A percentile compares a stretch with the other conserved stretches of the same genome.
phyloP scores from a whole-genome alignment of 2,113 vertebrate genomes.

The Tachuris rubrigastra region DNA sequence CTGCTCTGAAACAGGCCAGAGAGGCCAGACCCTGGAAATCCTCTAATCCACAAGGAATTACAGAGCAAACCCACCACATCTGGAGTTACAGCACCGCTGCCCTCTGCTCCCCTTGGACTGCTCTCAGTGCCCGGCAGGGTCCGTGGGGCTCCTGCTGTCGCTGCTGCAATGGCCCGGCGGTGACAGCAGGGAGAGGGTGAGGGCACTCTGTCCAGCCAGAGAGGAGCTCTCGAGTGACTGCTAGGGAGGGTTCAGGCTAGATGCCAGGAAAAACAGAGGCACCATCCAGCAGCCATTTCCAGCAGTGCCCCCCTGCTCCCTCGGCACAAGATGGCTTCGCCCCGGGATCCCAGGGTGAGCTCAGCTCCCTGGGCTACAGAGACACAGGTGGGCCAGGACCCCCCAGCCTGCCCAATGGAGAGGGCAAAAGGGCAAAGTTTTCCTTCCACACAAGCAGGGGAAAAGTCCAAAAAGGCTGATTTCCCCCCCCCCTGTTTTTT shows the following conservation, averaged over 20 bases:
- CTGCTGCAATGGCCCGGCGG: background rate
- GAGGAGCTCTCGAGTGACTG: background rate
- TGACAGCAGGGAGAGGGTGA: background rate
- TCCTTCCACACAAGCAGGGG: background rate
- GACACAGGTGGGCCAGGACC: background rate
- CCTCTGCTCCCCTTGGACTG: background rate
- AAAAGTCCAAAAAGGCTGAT: background rate
- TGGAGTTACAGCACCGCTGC: background rate
- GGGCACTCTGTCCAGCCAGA: background rate
- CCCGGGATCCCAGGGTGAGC: background rate
- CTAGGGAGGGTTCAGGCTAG: background rate
- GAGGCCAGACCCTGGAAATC: background rate
- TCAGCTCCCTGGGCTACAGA: rapidly evolving
- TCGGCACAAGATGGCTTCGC: slow-evolving; percentile 17
- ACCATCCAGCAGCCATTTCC: slow-evolving; percentile 24
- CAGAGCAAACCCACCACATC: background rate
- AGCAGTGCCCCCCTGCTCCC: background rate
- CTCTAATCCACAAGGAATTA: background rate
- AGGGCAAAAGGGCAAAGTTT: background rate
- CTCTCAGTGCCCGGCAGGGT: background rate
- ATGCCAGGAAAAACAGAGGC: slow-evolving; percentile 47
- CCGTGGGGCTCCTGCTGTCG: background rate
- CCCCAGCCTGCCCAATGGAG: background rate
- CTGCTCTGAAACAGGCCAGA: rapidly evolving
- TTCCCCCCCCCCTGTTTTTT: background rate